A percentile compares a stretch with the other conserved stretches of the same genome.
These are phyloP conservation scores for Scaptomyza hsui DNA, from an alignment of 1,140 invertebrate species.

Conservation along the genomic window DNA sequence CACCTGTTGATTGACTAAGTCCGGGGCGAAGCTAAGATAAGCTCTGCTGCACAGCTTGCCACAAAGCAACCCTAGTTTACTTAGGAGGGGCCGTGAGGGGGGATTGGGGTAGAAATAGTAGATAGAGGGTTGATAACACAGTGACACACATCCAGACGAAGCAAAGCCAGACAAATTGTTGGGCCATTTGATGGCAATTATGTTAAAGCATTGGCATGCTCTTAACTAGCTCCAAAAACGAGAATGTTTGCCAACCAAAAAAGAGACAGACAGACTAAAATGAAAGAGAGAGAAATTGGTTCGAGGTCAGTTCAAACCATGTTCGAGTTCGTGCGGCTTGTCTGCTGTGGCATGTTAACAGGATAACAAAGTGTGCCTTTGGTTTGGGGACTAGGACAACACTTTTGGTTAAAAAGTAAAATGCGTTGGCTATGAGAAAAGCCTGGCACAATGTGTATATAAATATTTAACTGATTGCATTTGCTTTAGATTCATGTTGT, in stretches of 20 bases:
- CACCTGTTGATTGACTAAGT: slow-evolving; percentile 14
- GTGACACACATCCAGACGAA: slow-evolving; percentile 15
- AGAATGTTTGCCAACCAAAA: background rate
- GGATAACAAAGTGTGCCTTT: background rate
- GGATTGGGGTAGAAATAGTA: background rate
- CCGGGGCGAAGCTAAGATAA: background rate
- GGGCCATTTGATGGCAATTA: slow-evolving; percentile 39
- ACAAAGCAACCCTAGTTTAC: no score
- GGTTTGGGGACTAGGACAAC: slow-evolving; percentile 1
- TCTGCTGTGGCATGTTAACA: background rate
- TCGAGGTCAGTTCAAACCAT: slow-evolving; percentile 30
- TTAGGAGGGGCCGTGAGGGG: no score
- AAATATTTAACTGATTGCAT: slow-evolving; percentile 53
- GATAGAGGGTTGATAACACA: background rate
- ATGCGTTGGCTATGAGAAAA: slow-evolving; percentile 27
- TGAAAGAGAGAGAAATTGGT: slow-evolving; percentile 5
- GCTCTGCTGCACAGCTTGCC: background rate
- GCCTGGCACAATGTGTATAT: slow-evolving; percentile 38
- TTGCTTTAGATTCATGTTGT: no score
- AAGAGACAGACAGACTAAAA: background rate
- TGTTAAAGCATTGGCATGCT: slow-evolving; percentile 30
- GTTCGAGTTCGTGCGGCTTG: slow-evolving; percentile 28
- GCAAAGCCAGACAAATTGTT: slow-evolving; percentile 45
- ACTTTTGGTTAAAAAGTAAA: slow-evolving; percentile 45
- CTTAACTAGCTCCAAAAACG: slow-evolving; percentile 22